Evolutionary conservation across 2,113 vertebrate genomes (phyloP).

Genomic region (Hemiprocne comata): DNA sequence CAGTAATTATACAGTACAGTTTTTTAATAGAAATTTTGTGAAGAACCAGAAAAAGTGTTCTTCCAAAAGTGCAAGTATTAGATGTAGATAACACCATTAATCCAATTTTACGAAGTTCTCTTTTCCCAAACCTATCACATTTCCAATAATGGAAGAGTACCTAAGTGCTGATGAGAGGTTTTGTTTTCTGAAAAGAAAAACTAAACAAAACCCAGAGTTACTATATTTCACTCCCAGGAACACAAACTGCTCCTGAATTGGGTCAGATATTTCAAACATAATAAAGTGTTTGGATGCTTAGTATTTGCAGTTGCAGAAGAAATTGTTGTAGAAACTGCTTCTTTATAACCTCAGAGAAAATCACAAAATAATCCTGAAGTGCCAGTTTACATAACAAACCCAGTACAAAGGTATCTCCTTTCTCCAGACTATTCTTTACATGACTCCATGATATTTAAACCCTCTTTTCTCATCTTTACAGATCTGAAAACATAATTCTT

Average conservation of each 20-base stretch:
- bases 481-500: neutral
- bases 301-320: neutral
- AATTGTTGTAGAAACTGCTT: neutral
- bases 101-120: neutral
- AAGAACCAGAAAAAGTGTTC: neutral
- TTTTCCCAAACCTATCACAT: neutral
- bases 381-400: neutral
- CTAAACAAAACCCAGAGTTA: neutral
- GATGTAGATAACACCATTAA: neutral
- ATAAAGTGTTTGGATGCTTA: neutral
- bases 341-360: neutral
- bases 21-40: neutral
- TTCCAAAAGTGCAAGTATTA: neutral
- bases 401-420: rapidly evolving
- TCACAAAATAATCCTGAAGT: neutral
- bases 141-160: neutral
- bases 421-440: neutral
- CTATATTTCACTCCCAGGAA: neutral
- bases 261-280: neutral
- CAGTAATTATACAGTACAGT: constrained; percentile 1
- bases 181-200: neutral
- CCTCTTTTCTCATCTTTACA: neutral
- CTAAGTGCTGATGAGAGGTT: neutral
- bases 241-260: neutral
- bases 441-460: neutral